Base-by-base conservation (phyloP, 2,797 vertebrate species). In the Graptemys geographica region DNA sequence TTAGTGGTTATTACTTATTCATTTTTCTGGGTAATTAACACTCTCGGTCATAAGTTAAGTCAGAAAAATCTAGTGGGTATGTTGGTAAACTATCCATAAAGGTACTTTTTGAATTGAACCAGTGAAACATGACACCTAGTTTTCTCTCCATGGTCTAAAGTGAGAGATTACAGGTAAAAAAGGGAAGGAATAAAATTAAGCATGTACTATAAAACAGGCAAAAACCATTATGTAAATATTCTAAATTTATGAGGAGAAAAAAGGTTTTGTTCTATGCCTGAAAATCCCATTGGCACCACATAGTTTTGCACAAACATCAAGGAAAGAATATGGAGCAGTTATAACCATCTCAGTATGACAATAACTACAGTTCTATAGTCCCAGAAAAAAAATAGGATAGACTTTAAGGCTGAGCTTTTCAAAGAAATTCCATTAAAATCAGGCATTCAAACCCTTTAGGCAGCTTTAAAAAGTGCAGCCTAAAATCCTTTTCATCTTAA, bases 401-500 rank as follows among this genome's bases (percentile, higher is more conserved):
- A 69, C 13, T 74, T 7, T 62, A 11, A 88, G 25, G 86, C 15
- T 0, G 0, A 96, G 74, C n/a, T 94, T 91, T 94, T 89, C 87
- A 92, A 91, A 92, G 83, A 76, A 6, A 90, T 92, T 91, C 90
- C 65, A 91, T 86, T 92, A 86, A 96, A 91, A 18, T 79, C 80
- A 3, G 52, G 84, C 85, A 93, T 87, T 94, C 87, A 83, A 6
- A 57, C 80, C 55, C 87, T 47, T 49, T 8, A 2, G 84, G 79
- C 76, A 92, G 44, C 85, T 92, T 93, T 81, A 37, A 82, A 92
- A 94, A 93, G 18, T 3, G 49, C 93, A 93, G 49, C 27, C 91
- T 84, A 94, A 93, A 94, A 69, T 85, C 83, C 3, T 8, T 94
- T 91, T 90, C 84, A 91, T 95, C 81, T 89, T 94, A 89, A 92